Conservation (phyloP, 2,888 invertebrate genomes). For the Lochmaea capreae region DNA sequence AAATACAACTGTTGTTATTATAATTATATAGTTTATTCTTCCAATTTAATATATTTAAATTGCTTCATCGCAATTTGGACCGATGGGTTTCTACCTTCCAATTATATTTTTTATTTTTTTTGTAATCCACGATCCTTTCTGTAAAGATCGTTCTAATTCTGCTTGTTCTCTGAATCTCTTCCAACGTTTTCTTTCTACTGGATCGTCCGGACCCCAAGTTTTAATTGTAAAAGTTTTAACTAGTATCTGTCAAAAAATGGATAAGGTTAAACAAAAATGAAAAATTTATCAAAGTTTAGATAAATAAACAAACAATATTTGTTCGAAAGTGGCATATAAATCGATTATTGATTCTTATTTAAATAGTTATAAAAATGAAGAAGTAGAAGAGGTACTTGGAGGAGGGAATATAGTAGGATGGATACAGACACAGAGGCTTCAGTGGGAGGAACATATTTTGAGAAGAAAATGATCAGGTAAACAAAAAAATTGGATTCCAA, state of each 20-base stretch:
- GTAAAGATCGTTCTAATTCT: slow-evolving; percentile 5
- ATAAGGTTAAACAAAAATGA: no score
- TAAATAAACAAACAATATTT: neutral
- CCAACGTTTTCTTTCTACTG: slow-evolving; percentile 70
- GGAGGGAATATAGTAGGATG: no score
- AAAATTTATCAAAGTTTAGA: neutral
- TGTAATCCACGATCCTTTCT: slow-evolving; percentile 1
- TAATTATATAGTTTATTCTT: neutral
- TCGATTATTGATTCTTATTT: no score
- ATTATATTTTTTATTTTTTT: slow-evolving; percentile 19
- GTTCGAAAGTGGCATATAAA: no score
- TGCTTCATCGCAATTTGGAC: neutral
- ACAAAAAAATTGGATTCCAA: no score
- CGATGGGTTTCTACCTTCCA: slow-evolving; percentile 3
- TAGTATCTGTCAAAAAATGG: slow-evolving; percentile 63
- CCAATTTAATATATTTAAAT: neutral
- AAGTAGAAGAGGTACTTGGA: no score
- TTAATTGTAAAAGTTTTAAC: slow-evolving; percentile 65
- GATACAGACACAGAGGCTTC: no score
- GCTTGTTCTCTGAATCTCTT: slow-evolving; percentile 66
- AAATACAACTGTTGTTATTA: neutral
- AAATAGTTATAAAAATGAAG: no score
- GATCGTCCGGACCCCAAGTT: slow-evolving; percentile 75
- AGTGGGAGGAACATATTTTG: no score
- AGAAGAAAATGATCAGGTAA: no score